Evolutionary conservation across 2,888 invertebrate species (phyloP), one percentile per base, ranked within the genome.

Genomic region (Hemicrepidius hirtus): DNA sequence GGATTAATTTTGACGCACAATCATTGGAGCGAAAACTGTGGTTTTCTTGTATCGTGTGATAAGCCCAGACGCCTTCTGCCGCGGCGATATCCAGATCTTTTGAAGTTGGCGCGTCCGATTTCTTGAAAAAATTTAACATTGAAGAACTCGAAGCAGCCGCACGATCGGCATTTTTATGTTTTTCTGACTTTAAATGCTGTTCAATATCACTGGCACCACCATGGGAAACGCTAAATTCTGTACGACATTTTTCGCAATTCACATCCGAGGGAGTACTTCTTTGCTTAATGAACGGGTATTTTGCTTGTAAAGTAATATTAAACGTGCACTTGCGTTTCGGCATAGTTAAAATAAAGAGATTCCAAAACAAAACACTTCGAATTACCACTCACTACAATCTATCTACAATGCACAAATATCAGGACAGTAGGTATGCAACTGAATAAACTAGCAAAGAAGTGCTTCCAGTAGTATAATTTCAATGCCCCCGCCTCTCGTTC

Each of bases 1-100:
- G 79, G 49, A 80, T 80, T 72, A 78, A 77, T 63, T 79, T 79
- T n/a, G 77, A 77, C 0, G 78, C 67, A 76, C 79, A 81, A 35
- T 78, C 76, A 66, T 76, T 80, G 0, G 74, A 78, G 50, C 77
- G 75, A 76, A 80, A 80, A 59, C 77, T 78, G 69, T 80, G 77
- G 41, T 81, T 79, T 71, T 75, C 57, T 63, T 68, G 65, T 13
- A 73, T 40, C 12, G 73, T 74, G 63, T 75, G 71, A 68, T 71
- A 80, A 12, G 77, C 78, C 75, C 74, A 79, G 12, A 70, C 62
- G 21, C 73, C 75, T 66, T 70, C 62, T 49, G 74, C 69, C 28
- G 72, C 75, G 13, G 77, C 71, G 10, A 80, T 72, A 62, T 80
- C 78, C 66, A 79, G 67, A 73, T 80, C 80, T 24, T 79, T 79